A percentile compares a stretch with the other conserved stretches of the same genome.
Conservation (phyloP, 2,113 vertebrate genomes). For the Pseudopodoces humilis region DNA sequence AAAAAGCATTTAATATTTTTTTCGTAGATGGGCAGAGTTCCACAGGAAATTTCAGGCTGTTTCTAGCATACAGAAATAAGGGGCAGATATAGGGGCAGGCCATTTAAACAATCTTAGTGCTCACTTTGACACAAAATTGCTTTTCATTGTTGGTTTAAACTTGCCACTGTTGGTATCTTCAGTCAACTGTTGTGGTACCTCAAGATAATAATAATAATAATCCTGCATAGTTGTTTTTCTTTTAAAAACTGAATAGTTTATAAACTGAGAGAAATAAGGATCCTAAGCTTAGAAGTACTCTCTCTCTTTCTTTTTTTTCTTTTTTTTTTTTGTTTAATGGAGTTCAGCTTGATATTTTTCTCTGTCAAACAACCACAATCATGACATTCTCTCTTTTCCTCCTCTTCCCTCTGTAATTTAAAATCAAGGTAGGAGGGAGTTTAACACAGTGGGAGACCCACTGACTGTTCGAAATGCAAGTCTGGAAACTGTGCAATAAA, state of each 20-base stretch:
- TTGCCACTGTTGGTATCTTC: background rate
- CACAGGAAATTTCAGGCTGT: background rate
- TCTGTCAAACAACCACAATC: background rate
- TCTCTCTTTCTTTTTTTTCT: background rate
- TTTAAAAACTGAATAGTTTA: background rate
- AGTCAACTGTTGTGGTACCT: background rate
- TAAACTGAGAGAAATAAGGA: background rate
- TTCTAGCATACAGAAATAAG: background rate
- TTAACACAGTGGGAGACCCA: background rate
- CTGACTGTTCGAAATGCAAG: background rate
- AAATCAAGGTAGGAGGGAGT: slow-evolving; percentile 6
- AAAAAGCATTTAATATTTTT: background rate
- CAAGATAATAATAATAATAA: background rate
- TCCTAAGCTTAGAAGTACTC: background rate
- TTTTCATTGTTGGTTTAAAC: background rate
- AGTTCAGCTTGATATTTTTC: background rate
- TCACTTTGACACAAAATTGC: background rate
- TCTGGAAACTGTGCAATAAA: slow-evolving; percentile 30
- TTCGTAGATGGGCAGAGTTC: background rate
- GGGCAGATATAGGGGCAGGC: background rate
- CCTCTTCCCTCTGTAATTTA: slow-evolving; percentile 13
- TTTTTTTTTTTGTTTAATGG: background rate
- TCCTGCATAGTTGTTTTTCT: background rate
- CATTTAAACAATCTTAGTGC: background rate
- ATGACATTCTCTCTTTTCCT: background rate